Base-by-base conservation (phyloP, 2,797 vertebrate species). In the Acanthurus leucopareius region DNA sequence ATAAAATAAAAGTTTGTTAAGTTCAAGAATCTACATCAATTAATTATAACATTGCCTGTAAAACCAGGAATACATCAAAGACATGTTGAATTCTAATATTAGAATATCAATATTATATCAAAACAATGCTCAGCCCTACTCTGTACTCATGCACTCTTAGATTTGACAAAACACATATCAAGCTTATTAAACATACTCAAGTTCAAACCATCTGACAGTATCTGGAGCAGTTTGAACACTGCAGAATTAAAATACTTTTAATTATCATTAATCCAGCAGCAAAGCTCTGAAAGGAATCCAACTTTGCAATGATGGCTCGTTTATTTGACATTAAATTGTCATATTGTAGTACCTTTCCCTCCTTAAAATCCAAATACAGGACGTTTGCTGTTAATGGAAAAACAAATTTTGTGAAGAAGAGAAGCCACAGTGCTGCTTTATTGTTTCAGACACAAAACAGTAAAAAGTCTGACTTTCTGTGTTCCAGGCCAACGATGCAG, bases 401-500 rank as follows among this genome's bases (percentile, higher is more conserved):
- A 58, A 11, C 14, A n/a, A 13, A 7, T n/a, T 52, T 28, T 7
- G 0, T 61, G 2, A 1, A 8, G 25, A 44, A 7, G 3, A 10
- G 2, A 47, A 44, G 2, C 17, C 22, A n/a, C 2, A 0, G 1
- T 47, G 28, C 64, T 48, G 13, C 8, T 73, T 69, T 25, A 20
- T n/a, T 60, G 13, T 28, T 51, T 6, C 15, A 54, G 42, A 44
- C 42, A 47, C 1, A 35, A 45, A 20, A 14, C 59, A 45, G 9
- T 52, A 5, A 53, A 51, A 48, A 5, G 3, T 59, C 8, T 57
- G 4, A 22, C 15, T 69, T 6, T 75, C 7, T 58, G 16, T 84
- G n/a, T 89, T 85, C 44, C 89, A 97, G 96, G 95, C 95, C 40
- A 94, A 96, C 9, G 87, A 95, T 17, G 80, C 71, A 0, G 96